phyloP scores from a whole-genome alignment of 1,140 invertebrate species.

The Dinothrombium tinctorium region DNA sequence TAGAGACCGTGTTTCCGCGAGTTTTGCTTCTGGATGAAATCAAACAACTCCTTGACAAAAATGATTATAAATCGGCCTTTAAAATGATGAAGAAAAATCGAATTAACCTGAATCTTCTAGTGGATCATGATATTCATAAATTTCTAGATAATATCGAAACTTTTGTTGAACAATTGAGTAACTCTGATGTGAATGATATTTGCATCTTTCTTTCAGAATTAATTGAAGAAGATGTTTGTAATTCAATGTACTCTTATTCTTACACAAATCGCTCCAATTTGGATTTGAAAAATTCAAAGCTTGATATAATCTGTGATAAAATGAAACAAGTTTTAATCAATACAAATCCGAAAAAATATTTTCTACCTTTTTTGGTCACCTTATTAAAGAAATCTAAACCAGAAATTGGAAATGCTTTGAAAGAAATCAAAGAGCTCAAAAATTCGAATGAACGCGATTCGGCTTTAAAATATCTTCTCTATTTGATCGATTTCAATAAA shows the following conservation, averaged over 20 bases:
- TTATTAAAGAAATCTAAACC: slow-evolving; percentile 36
- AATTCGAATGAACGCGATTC: slow-evolving; percentile 27
- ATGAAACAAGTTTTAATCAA: slow-evolving; percentile 20
- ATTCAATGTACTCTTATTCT: slow-evolving; percentile 16
- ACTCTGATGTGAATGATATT: slow-evolving; percentile 33
- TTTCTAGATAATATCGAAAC: slow-evolving; percentile 33
- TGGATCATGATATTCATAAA: slow-evolving; percentile 45
- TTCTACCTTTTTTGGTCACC: slow-evolving; percentile 42
- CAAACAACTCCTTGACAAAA: slow-evolving; percentile 32
- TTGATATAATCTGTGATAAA: background rate
- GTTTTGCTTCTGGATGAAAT: slow-evolving; percentile 43
- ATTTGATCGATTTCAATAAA: slow-evolving; percentile 56
- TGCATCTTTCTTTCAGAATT: slow-evolving; percentile 45
- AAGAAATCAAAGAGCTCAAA: slow-evolving; percentile 27
- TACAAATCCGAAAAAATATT: slow-evolving; percentile 10
- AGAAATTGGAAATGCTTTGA: slow-evolving; percentile 36
- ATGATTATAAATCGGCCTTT: slow-evolving; percentile 33
- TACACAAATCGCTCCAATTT: slow-evolving; percentile 8
- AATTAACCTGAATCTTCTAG: slow-evolving; percentile 69
- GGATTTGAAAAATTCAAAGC: background rate
- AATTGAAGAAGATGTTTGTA: slow-evolving; percentile 26
- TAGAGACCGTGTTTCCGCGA: slow-evolving; percentile 63
- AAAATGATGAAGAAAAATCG: slow-evolving; percentile 54
- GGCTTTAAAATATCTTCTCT: slow-evolving; percentile 50
- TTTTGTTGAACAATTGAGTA: slow-evolving; percentile 36